These are phyloP conservation scores for Canis aureus DNA, from an alignment of 2,113 vertebrate species.

Conservation along the genomic window DNA sequence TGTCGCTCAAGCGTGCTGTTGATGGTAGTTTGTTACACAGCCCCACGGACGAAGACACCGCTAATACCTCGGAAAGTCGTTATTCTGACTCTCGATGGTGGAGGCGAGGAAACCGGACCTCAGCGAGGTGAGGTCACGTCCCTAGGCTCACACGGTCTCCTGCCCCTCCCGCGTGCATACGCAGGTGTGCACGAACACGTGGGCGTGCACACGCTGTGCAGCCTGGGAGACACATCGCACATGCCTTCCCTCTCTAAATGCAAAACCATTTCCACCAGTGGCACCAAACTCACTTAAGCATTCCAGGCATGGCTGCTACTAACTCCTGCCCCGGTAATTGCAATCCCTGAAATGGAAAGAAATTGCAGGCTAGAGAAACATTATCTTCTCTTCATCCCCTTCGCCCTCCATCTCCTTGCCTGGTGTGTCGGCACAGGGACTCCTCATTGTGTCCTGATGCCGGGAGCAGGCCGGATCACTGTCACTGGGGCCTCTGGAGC, in stretches of 20 bases:
- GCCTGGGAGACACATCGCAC: neutral
- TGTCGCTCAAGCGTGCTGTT: neutral
- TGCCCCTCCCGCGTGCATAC: too few species aligned
- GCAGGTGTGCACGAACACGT: neutral
- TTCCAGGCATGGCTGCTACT: slow-evolving; percentile 66
- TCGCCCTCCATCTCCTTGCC: neutral
- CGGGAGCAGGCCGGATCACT: neutral
- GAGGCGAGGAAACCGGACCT: neutral
- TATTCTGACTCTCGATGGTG: neutral
- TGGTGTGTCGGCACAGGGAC: neutral
- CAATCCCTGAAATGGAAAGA: slow-evolving; percentile 78
- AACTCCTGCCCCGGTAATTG: slow-evolving; percentile 74
- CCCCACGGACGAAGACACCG: neutral
- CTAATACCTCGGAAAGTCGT: neutral
- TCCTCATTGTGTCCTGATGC: slow-evolving; percentile 26
- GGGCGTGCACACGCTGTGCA: neutral
- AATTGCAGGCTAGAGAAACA: slow-evolving; percentile 80
- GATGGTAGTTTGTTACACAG: neutral
- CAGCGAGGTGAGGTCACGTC: neutral
- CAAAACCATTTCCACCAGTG: neutral
- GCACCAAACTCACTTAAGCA: slow-evolving; percentile 67
- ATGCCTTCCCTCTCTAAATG: slow-evolving; percentile 38
- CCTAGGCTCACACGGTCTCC: neutral
- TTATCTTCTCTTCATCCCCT: slow-evolving; percentile 58
- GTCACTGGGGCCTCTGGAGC: neutral